Percentiles rank a stretch among this genome's conserved stretches.
Conservation (phyloP, 2,797 vertebrate species). For the Sebastes taczanowskii region DNA sequence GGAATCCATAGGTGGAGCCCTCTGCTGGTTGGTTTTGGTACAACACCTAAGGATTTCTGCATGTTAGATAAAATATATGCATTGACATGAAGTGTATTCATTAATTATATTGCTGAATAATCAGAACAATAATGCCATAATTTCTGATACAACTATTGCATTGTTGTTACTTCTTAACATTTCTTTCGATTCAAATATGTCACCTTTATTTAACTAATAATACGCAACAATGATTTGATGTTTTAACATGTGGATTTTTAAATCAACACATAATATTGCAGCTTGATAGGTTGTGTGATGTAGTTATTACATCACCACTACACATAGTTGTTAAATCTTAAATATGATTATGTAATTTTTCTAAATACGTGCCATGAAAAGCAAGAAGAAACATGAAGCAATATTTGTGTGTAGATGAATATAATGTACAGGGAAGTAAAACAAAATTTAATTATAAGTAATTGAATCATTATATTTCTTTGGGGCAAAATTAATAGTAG, state of each 20-base stretch:
- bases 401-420: not conserved
- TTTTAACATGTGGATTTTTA: not conserved
- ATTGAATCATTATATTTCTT: not conserved
- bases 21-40: conserved; percentile 53
- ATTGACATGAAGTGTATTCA: not conserved
- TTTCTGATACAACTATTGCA: not conserved
- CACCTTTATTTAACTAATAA: not conserved
- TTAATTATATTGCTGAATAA: not conserved
- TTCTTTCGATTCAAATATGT: not conserved
- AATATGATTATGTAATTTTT: not conserved
- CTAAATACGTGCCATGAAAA: not conserved
- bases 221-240: not conserved
- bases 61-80: not conserved
- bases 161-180: not conserved
- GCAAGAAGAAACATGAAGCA: not conserved
- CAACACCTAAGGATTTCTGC: not conserved
- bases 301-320: not conserved
- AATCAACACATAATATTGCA: not conserved
- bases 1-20: conserved; percentile 9
- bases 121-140: not conserved
- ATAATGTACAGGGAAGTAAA: not conserved
- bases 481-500: not conserved
- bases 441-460: not conserved
- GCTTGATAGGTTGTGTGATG: not conserved
- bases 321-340: not conserved